These are phyloP conservation scores for Scelioninae gen. 1 DNA, from an alignment of 2,888 invertebrate species.

Conservation along the genomic window DNA sequence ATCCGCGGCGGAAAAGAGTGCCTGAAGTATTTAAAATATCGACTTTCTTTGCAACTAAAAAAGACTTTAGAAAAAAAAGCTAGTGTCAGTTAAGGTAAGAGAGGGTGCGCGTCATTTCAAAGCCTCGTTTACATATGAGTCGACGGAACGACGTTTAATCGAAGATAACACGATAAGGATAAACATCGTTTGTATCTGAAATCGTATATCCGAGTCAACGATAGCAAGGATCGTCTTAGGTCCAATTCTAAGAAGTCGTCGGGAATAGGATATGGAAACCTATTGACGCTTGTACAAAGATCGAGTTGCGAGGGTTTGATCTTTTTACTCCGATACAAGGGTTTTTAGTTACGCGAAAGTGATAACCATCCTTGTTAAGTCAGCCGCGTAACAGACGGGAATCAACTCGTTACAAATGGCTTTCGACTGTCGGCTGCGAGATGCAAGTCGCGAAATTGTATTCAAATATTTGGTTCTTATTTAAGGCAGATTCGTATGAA, in stretches of 20 bases:
- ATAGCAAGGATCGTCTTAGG: constrained; percentile 55
- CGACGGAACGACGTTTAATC: constrained; percentile 51
- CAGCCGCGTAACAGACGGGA: constrained; percentile 48
- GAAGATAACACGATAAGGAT: constrained; percentile 66
- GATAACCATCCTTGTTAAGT: constrained; percentile 57
- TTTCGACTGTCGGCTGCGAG: constrained; percentile 22
- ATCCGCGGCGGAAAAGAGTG: constrained; percentile 69
- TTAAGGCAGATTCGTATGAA: constrained; percentile 12
- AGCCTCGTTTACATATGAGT: constrained; percentile 50
- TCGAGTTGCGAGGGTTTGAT: constrained; percentile 74
- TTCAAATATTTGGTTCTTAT: constrained; percentile 42
- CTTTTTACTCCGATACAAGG: constrained; percentile 73
- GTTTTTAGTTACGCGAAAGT: constrained; percentile 73
- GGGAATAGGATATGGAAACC: constrained; percentile 76
- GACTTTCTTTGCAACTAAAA: constrained; percentile 64
- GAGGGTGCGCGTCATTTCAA: constrained; percentile 51
- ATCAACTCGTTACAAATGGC: constrained; percentile 57
- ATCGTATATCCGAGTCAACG: constrained; percentile 58
- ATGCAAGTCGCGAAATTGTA: constrained; percentile 13
- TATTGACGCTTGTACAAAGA: constrained; percentile 72
- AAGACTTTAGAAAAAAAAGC: constrained; percentile 25
- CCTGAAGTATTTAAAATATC: constrained; percentile 71
- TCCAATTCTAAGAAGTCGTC: constrained; percentile 59
- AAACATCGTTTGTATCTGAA: constrained; percentile 64
- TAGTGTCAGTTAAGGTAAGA: constrained; percentile 35